Evolutionary conservation across 2,113 vertebrate species (phyloP).

Genomic region (Ochotona princeps): DNA sequence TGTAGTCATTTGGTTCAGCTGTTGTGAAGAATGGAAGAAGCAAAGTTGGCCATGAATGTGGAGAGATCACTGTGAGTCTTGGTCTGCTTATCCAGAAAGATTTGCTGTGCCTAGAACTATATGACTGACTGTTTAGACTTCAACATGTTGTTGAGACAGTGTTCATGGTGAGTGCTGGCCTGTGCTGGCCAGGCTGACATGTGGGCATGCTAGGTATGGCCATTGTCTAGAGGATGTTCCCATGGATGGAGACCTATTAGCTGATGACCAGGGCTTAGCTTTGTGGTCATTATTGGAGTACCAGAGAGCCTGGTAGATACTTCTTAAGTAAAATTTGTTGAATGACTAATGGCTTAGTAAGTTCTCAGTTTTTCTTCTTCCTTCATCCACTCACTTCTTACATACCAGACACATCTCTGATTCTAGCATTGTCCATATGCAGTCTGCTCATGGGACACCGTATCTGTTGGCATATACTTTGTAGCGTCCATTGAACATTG

Average conservation of each 20-base stretch:
- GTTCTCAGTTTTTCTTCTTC: slow-evolving; percentile 11
- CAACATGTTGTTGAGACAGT: not conserved
- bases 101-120: not conserved
- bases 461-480: slow-evolving; percentile 13
- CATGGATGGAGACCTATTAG: not conserved
- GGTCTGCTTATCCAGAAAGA: not conserved
- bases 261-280: not conserved
- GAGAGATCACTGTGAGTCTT: slow-evolving; percentile 32
- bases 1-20: not conserved
- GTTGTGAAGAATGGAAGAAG: not conserved
- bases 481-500: not conserved
- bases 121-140: not conserved
- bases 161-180: not conserved
- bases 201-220: not conserved
- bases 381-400: not conserved
- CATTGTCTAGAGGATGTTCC: not conserved
- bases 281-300: slow-evolving; percentile 30
- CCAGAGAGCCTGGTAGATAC: not conserved
- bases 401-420: not conserved
- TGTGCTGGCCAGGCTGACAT: not conserved
- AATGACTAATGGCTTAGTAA: slow-evolving; percentile 14
- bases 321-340: slow-evolving; percentile 20
- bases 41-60: slow-evolving; percentile 9
- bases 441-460: not conserved
- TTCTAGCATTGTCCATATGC: slow-evolving; percentile 22